These are phyloP conservation scores for Megalops cyprinoides DNA, from an alignment of 2,797 vertebrate genomes.

Conservation along the genomic window DNA sequence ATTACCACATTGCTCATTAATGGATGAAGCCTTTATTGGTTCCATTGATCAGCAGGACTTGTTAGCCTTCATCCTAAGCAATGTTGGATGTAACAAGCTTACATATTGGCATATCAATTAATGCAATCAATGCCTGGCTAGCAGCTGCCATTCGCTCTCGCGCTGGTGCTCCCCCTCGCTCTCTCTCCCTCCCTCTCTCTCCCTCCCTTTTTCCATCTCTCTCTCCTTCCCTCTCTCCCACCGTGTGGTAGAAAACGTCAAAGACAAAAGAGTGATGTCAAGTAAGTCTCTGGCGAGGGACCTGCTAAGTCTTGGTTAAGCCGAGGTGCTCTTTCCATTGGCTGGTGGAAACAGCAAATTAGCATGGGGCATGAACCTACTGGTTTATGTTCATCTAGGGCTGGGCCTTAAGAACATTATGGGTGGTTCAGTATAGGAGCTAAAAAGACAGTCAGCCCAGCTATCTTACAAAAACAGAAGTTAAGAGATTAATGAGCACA, in stretches of 20 bases:
- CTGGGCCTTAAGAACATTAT: neutral
- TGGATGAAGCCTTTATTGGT: slow-evolving; percentile 99
- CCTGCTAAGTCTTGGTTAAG: slow-evolving; percentile 56
- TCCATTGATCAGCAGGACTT: slow-evolving; percentile 98
- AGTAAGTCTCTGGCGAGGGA: slow-evolving; percentile 66
- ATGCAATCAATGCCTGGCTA: slow-evolving; percentile 99
- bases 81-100: slow-evolving; percentile 99
- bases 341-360: slow-evolving; percentile 35
- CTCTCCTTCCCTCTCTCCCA: too few relatives aligned
- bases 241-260: too few relatives aligned
- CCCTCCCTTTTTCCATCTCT: too few relatives aligned
- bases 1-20: slow-evolving; percentile 99
- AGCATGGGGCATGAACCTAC: neutral
- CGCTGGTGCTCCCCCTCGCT: slow-evolving; percentile 59
- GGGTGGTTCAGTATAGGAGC: neutral
- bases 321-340: too few relatives aligned
- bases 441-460: too few relatives aligned
- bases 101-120: slow-evolving; percentile 99
- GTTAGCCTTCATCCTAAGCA: slow-evolving; percentile 98
- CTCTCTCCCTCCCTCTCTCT: slow-evolving; percentile 41
- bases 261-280: slow-evolving; percentile 72
- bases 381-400: neutral
- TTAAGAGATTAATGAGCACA: too few relatives aligned
- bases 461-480: too few relatives aligned
- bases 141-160: slow-evolving; percentile 84